phyloP scores from a whole-genome alignment of 2,113 vertebrate genomes.

The Grammomys surdaster region DNA sequence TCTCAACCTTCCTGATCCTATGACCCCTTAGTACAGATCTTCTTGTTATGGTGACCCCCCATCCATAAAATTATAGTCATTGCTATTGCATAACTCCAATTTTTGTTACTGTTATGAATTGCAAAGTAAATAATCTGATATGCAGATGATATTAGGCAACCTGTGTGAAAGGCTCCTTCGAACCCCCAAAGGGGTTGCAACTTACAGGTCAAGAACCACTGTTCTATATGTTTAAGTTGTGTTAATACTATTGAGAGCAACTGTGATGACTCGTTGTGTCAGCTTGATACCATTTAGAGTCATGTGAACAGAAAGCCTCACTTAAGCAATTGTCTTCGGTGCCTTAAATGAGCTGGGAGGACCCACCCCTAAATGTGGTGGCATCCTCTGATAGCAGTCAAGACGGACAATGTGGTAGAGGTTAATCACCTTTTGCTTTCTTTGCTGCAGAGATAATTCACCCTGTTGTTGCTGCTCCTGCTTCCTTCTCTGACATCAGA shows the following conservation, averaged over 20 bases:
- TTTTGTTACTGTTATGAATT: not conserved
- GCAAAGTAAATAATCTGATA: not conserved
- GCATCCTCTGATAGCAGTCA: not conserved
- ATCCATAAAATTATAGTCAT: not conserved
- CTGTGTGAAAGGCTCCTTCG: not conserved
- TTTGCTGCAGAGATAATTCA: not conserved
- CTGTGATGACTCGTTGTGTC: not conserved
- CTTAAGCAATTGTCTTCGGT: not conserved
- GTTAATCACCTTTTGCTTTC: not conserved
- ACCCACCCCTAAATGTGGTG: not conserved
- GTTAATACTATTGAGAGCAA: not conserved
- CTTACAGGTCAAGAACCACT: not conserved
- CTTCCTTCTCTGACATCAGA: not conserved
- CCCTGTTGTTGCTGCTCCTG: not conserved
- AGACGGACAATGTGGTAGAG: not conserved
- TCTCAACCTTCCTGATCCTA: not conserved
- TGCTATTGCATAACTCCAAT: not conserved
- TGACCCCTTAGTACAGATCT: not conserved
- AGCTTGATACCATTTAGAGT: not conserved
- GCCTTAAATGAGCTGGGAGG: not conserved
- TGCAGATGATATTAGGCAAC: not conserved
- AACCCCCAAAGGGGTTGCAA: not conserved
- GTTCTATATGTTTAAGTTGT: not conserved
- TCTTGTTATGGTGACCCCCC: not conserved
- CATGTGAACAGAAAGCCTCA: not conserved